Conservation (phyloP, 2,797 vertebrate genomes). For the Acanthis flammea region DNA sequence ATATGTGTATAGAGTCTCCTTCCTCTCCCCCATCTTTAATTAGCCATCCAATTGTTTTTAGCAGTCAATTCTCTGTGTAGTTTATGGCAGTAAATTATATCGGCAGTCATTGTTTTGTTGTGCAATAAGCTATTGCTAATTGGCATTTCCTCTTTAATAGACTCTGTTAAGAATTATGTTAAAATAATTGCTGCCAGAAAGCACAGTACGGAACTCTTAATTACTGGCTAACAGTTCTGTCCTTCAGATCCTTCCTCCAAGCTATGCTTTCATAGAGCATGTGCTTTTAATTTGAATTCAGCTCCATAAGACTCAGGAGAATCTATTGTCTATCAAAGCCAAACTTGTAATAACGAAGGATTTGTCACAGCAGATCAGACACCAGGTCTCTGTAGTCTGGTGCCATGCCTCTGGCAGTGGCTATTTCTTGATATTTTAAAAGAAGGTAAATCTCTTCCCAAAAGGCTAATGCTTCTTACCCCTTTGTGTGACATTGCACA, state of each 20-base stretch:
- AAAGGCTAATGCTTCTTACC: conserved; percentile 20
- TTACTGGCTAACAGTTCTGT: conserved; percentile 70
- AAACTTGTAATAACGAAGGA: conserved; percentile 31
- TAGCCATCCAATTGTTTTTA: conserved; percentile 58
- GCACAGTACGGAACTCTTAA: conserved; percentile 66
- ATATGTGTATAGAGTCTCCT: conserved; percentile 3
- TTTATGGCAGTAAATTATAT: conserved; percentile 64
- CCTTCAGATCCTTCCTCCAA: conserved; percentile 70
- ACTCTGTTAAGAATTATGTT: conserved; percentile 70
- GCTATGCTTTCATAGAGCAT: conserved; percentile 58
- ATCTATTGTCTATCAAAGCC: conserved; percentile 58
- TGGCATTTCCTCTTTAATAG: conserved; percentile 69
- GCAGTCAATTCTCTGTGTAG: conserved; percentile 47
- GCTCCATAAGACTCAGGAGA: conserved; percentile 36
- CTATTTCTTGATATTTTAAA: conserved; percentile 41
- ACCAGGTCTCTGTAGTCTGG: conserved; percentile 9
- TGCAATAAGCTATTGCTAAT: conserved; percentile 66
- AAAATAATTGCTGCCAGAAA: conserved; percentile 73
- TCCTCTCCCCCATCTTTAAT: conserved; percentile 54
- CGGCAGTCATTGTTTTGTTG: conserved; percentile 60
- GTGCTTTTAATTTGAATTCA: conserved; percentile 66
- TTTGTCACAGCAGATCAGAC: conserved; percentile 46
- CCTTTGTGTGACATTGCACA: conserved; percentile 4
- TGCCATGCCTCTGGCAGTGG: conserved; percentile 39
- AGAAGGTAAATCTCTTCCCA: conserved; percentile 7